Conservation (phyloP, 2,797 vertebrate genomes). For the Taeniopygia guttata region DNA sequence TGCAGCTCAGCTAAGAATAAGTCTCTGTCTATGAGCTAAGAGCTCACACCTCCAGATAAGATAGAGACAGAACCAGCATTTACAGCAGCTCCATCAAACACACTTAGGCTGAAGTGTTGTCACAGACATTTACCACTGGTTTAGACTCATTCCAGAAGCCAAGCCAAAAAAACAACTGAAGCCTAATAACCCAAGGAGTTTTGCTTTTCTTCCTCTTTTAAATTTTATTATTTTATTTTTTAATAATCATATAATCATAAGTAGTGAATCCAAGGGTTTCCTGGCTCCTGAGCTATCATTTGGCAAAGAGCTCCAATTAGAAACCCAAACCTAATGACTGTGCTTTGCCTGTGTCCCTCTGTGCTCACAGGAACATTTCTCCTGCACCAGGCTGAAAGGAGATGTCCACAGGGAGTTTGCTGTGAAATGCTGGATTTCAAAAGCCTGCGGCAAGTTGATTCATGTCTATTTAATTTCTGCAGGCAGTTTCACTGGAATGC, state of each 20-base stretch:
- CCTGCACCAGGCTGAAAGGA: constrained; percentile 34
- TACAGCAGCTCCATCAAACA: neutral
- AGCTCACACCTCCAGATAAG: constrained; percentile 7
- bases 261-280: constrained; percentile 15
- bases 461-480: constrained; percentile 71
- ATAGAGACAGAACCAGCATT: neutral
- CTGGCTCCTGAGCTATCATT: constrained; percentile 11
- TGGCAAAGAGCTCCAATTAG: constrained; percentile 31
- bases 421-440: constrained; percentile 53
- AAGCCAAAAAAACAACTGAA: neutral
- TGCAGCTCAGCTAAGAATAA: constrained; percentile 7
- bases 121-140: neutral
- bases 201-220: neutral
- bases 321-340: neutral
- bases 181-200: neutral
- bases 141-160: neutral
- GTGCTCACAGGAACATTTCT: constrained; percentile 30
- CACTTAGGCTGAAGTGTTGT: neutral
- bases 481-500: constrained; percentile 69
- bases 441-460: constrained; percentile 66
- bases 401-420: constrained; percentile 17
- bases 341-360: neutral
- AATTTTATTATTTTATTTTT: neutral
- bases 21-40: neutral
- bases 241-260: neutral